These are phyloP conservation scores for Aphelenchoides fujianensis DNA, from an alignment of 1,140 invertebrate genomes.

Conservation along the genomic window DNA sequence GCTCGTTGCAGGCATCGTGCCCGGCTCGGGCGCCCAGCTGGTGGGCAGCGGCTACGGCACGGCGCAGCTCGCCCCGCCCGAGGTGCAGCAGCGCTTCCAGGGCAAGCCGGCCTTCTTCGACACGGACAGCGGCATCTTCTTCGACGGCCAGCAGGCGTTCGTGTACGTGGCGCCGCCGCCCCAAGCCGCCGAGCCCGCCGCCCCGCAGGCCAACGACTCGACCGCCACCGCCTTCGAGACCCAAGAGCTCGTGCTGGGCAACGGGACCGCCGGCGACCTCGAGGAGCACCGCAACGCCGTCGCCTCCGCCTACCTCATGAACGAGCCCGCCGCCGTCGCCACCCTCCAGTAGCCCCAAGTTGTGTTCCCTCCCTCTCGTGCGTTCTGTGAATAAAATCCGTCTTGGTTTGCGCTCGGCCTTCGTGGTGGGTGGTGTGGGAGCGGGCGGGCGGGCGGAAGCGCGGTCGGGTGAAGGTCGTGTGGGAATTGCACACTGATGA, in stretches of 20 bases:
- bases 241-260: not conserved
- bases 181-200: not conserved
- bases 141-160: not conserved
- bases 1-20: not conserved
- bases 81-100: not conserved
- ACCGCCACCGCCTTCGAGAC: not conserved
- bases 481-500: too few species aligned
- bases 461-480: too few species aligned
- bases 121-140: not conserved
- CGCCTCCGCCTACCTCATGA: not conserved
- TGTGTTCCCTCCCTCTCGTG: too few species aligned
- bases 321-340: not conserved
- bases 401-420: too few species aligned
- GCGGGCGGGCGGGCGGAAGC: too few species aligned
- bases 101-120: conserved; percentile 10
- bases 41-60: too few species aligned
- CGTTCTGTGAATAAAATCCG: too few species aligned
- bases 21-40: not conserved
- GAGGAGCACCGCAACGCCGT: not conserved
- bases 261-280: not conserved
- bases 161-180: not conserved
- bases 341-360: too few species aligned
- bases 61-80: not conserved
- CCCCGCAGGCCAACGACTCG: not conserved
- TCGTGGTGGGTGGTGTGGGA: too few species aligned